Conservation (phyloP, 2,113 vertebrate species). For the Laterallus jamaicensis region DNA sequence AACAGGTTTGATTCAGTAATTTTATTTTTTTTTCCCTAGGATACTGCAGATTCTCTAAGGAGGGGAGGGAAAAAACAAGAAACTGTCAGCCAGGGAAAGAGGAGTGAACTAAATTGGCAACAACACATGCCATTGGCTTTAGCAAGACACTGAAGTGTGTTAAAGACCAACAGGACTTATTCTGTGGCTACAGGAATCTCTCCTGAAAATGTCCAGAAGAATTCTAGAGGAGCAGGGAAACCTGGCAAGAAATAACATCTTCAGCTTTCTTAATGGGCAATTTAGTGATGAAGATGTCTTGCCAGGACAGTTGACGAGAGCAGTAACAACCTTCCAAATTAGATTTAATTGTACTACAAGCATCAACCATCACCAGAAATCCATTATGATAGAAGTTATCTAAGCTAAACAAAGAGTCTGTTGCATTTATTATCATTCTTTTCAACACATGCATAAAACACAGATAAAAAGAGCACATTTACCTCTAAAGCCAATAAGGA, state of each 20-base stretch:
- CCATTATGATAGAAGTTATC: not conserved
- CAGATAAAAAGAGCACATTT: not conserved
- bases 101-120: not conserved
- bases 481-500: not conserved
- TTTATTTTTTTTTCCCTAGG: not conserved
- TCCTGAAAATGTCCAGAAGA: not conserved
- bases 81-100: not conserved
- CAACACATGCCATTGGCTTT: not conserved
- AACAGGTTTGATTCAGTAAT: not conserved
- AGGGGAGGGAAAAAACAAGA: not conserved
- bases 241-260: not conserved
- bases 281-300: not conserved
- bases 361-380: not conserved
- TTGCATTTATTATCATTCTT: not conserved
- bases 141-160: not conserved
- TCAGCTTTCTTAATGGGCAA: not conserved
- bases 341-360: not conserved
- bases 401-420: not conserved
- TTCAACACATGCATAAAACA: not conserved
- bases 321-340: not conserved
- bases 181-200: not conserved
- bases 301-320: not conserved
- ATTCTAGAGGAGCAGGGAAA: not conserved
- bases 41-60: not conserved
- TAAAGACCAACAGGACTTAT: not conserved